phyloP scores from a whole-genome alignment of 2,888 invertebrate genomes.

The Cantharis lateralis region DNA sequence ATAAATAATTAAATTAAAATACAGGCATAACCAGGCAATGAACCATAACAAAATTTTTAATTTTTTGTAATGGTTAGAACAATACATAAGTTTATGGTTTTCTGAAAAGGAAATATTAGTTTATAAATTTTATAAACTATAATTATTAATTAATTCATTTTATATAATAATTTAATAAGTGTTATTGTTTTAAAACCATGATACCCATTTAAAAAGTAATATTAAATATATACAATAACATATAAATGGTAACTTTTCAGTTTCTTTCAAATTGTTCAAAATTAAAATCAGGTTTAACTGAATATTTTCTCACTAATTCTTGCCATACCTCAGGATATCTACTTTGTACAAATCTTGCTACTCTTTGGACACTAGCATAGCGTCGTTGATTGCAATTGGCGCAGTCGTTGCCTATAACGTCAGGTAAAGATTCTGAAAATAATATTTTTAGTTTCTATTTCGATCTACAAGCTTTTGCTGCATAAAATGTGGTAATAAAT shows the following conservation, averaged over 20 bases:
- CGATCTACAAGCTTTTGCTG: background rate
- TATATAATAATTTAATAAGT: no score
- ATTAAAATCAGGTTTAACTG: constrained; percentile 18
- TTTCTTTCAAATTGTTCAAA: background rate
- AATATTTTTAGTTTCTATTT: constrained; percentile 2
- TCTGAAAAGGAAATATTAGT: no score
- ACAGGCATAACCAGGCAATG: no score
- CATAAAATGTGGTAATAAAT: background rate
- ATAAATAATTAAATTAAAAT: no score
- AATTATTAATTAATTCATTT: no score
- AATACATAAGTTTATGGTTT: no score
- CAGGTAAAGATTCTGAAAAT: constrained; percentile 60
- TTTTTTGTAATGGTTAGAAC: no score
- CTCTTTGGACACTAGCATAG: constrained; percentile 57
- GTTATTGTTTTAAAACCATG: no score
- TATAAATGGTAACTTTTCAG: background rate
- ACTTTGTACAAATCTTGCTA: constrained; percentile 59
- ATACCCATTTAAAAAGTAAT: no score
- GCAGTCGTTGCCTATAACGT: constrained; percentile 61
- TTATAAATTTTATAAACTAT: no score
- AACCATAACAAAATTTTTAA: no score
- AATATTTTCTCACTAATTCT: constrained; percentile 57
- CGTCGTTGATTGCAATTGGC: constrained; percentile 59
- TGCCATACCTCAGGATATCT: constrained; percentile 62
- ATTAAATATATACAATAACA: no score